Evolutionary conservation across 2,113 vertebrate genomes (phyloP).

Genomic region (Corythornis cristatus): DNA sequence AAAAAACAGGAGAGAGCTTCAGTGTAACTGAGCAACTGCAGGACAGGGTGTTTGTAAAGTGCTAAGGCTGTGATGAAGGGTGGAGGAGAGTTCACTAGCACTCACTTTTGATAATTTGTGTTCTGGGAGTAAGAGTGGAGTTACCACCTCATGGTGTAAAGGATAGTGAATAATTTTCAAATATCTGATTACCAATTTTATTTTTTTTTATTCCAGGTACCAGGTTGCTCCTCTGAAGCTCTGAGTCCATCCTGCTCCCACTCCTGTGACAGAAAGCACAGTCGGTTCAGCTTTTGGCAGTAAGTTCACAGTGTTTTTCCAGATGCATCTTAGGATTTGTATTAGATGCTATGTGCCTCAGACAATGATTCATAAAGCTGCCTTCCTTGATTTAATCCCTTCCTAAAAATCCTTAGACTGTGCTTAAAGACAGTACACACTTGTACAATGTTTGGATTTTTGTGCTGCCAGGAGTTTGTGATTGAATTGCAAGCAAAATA

Average conservation of each 20-base stretch:
- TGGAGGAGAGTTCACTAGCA: not conserved
- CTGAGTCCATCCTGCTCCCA: not conserved
- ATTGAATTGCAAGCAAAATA: not conserved
- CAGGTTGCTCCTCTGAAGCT: not conserved
- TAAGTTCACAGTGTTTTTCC: not conserved
- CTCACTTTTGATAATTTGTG: not conserved
- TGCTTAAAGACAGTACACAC: not conserved
- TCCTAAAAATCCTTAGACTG: not conserved
- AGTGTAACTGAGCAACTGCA: not conserved
- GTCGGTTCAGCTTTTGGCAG: not conserved
- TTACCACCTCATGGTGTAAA: not conserved
- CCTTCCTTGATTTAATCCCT: not conserved
- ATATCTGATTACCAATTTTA: not conserved
- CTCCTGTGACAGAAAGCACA: accelerated
- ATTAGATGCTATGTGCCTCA: not conserved
- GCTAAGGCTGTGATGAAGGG: not conserved
- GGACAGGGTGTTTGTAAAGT: not conserved
- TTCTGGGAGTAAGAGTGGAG: not conserved
- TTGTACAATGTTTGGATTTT: not conserved
- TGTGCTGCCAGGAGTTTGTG: not conserved
- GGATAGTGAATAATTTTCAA: not conserved
- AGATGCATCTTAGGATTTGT: not conserved
- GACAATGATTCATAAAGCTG: not conserved
- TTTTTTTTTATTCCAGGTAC: not conserved
- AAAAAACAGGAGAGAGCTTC: not conserved